Evolutionary conservation across 2,797 vertebrate genomes (phyloP), one percentile per base, ranked within the genome.

Genomic region (Sciurus vulgaris): DNA sequence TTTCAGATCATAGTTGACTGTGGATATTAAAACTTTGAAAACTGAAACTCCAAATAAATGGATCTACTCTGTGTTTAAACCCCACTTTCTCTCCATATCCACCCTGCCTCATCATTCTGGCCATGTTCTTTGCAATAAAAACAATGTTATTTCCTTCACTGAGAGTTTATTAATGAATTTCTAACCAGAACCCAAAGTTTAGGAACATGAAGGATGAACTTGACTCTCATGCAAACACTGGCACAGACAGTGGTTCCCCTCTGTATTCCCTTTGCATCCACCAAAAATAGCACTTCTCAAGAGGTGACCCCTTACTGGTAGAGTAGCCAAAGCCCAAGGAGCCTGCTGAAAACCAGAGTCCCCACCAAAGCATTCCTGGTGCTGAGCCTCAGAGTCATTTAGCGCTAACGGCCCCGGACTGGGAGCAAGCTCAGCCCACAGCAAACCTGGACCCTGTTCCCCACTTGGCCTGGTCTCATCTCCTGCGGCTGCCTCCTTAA

Each of bases 281-380:
- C 93, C 95, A 89, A 89, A 70, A 93, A 92, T 91, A 95, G 87
- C 30, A 54, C 96, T 97, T 97, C 96, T 96, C 89, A 94, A 95
- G 83, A 90, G 44, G 82, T 89, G 93, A 96, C 72, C 94, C 96
- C 95, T 93, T 97, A 86, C 82, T 94, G 95, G 63, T 86, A 95
- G 92, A 96, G 18, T 47, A 79, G 96, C 96, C 67, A 73, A 84
- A 89, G 85, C 97, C 96, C 82, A 9, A 86, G 96, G 93, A 82
- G 65, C 76, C 54, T 98, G 97, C 98, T 97, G 97, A 97, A 97
- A 98, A 96, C 96, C 98, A 98, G 98, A 98, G 0, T 0, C 81
- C 77, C 89, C 92, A 95, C 87, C 79, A 33, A 96, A 96, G 96
- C 85, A 72, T 97, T 95, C 94, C 91, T 20, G 79, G 74, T 70